Conservation (phyloP, 2,113 vertebrate genomes). For the Scophthalmus maximus region DNA sequence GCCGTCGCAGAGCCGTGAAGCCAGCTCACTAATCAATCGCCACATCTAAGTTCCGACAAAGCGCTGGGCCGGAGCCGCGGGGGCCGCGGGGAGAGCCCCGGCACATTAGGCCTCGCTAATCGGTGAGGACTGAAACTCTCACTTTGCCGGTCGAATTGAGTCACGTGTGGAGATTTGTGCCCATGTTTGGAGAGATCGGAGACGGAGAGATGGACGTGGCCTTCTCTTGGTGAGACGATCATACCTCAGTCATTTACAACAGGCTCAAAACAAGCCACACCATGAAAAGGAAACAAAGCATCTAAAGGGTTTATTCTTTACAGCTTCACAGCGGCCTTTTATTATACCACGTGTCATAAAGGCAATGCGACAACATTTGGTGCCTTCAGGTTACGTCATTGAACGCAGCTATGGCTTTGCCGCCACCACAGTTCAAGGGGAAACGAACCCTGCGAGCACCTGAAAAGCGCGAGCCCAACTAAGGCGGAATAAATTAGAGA, state of each 20-base stretch:
- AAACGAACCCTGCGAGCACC: neutral
- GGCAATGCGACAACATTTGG: neutral
- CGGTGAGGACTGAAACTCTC: conserved; percentile 6
- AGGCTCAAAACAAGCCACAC: neutral
- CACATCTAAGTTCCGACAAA: conserved; percentile 28
- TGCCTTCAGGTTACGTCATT: neutral
- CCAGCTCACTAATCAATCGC: conserved; percentile 23
- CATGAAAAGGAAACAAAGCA: neutral
- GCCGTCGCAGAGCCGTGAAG: conserved; percentile 37
- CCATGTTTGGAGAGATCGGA: conserved; percentile 1
- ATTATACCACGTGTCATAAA: neutral
- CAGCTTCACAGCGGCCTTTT: neutral
- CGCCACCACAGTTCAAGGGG: neutral
- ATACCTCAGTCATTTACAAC: neutral
- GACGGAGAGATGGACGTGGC: neutral
- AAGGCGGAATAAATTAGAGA: neutral
- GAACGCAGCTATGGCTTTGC: neutral
- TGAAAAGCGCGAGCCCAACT: neutral
- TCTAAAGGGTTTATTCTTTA: neutral
- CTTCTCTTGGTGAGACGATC: neutral
- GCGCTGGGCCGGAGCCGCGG: conserved; percentile 20
- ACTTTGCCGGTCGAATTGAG: neutral
- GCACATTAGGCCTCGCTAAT: conserved; percentile 40
- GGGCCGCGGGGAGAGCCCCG: conserved; percentile 4
- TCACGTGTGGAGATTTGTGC: neutral